These are phyloP conservation scores for Teleogryllus oceanicus DNA, from an alignment of 2,888 invertebrate species.

Conservation along the genomic window DNA sequence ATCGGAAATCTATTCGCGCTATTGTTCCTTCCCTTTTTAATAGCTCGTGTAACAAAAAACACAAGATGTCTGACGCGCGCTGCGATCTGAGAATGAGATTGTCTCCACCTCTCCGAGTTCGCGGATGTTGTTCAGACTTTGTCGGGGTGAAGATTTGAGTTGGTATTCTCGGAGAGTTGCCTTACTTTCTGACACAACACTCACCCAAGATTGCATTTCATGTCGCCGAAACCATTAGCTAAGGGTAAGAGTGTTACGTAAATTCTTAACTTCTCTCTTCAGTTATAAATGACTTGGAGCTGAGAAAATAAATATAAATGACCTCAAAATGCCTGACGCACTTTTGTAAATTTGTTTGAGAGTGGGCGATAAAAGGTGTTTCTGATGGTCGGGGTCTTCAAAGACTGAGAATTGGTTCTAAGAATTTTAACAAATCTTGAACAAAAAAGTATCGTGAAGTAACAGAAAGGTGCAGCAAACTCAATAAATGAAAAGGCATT, in stretches of 20 bases:
- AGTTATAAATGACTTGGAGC: background rate
- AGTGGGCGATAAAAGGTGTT: background rate
- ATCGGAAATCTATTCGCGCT: too few relatives aligned
- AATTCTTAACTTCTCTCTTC: background rate
- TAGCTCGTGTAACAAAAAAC: too few relatives aligned
- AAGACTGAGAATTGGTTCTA: background rate
- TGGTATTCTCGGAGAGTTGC: background rate
- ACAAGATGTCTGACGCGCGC: too few relatives aligned
- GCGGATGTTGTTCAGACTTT: too few relatives aligned
- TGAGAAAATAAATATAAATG: background rate
- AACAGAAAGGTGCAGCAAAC: too few relatives aligned
- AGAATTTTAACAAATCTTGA: background rate
- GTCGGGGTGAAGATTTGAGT: background rate
- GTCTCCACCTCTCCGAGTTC: too few relatives aligned
- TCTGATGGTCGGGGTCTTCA: background rate
- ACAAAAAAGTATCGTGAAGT: too few relatives aligned
- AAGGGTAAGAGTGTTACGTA: background rate
- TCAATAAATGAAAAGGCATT: too few relatives aligned
- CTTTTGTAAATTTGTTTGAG: background rate
- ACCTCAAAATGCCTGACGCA: background rate
- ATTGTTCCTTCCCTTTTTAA: too few relatives aligned
- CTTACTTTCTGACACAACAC: background rate
- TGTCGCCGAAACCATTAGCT: background rate
- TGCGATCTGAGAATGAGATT: too few relatives aligned
- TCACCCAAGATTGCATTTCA: background rate